Evolutionary conservation across 2,113 vertebrate genomes (phyloP), one percentile per base, ranked within the genome.

Genomic region (Callocephalon fimbriatum): DNA sequence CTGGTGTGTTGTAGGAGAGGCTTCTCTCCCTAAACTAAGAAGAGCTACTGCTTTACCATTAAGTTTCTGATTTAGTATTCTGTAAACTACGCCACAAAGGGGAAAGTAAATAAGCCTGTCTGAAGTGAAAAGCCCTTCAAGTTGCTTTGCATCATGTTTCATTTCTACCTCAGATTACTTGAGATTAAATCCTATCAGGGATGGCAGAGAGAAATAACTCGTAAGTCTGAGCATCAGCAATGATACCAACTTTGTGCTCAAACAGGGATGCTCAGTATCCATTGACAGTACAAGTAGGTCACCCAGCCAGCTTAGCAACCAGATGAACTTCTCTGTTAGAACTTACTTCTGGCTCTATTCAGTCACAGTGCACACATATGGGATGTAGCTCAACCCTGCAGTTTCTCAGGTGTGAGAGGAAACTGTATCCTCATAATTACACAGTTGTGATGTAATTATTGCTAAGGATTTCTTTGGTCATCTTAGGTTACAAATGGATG

Each of bases 101-200:
- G 26, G 42, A 91, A 90, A 92, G 20, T 50, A 62, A 94, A 93
- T 62, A 65, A 93, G 37, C 26, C 42, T 81, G 26, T 80, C 75
- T 80, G 70, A 81, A 80, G 56, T 48, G 70, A 90, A 93, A 95
- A 93, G 35, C 54, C 72, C 42, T 94, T 48, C 56, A 79, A 31
- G 59, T 86, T 96, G 68, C 63, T 86, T 83, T 86, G 65, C 47
- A 56, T 92, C 61, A 10, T 31, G 21, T 95, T 96, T 90, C 85
- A 40, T 86, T 96, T 79, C 88, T 73, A 72, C 58, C 56, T 97
- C 77, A 94, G 83, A 84, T 95, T 95, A 89, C 83, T 50, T 65
- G 48, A 93, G 73, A 97, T 97, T 95, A 91, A 93, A 89, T 72
- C 79, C 53, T 90, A 85, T 73, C 62, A 25, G 2, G 3, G 25